Evolutionary conservation across 2,113 vertebrate genomes (phyloP).

Genomic region (Anser cygnoides): DNA sequence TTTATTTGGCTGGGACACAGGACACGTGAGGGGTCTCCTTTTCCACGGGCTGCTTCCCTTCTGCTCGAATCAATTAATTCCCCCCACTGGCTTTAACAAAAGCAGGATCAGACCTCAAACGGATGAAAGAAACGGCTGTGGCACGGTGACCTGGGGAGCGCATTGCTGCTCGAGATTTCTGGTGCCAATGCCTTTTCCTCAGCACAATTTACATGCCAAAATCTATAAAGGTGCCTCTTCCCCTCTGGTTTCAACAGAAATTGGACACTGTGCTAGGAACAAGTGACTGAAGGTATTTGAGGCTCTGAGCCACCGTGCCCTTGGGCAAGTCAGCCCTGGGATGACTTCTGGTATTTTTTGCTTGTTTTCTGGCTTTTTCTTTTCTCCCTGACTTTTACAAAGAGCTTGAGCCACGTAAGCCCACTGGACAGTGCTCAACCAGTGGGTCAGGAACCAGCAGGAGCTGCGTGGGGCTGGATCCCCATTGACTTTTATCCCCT

Average conservation of each 20-base stretch:
- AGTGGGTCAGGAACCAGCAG: not conserved
- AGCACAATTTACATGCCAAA: not conserved
- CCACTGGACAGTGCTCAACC: rapidly evolving
- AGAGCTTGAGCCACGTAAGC: not conserved
- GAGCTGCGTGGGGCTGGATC: not conserved
- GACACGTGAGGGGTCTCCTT: not conserved
- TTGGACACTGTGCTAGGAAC: not conserved
- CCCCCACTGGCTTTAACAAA: not conserved
- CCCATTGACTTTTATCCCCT: not conserved
- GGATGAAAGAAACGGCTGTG: too few relatives aligned
- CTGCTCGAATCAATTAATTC: not conserved
- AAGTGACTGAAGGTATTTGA: not conserved
- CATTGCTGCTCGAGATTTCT: not conserved
- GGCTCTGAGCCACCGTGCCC: not conserved
- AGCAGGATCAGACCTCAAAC: not conserved
- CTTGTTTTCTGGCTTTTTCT: not conserved
- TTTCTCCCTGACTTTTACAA: not conserved
- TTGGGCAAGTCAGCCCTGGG: not conserved
- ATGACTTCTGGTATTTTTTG: not conserved
- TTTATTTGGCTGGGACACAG: not conserved
- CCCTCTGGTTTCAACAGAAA: not conserved
- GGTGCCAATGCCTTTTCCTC: not conserved
- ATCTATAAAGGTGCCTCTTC: not conserved
- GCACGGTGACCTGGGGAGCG: not conserved
- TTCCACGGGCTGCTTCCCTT: not conserved